A percentile compares a stretch with the other conserved stretches of the same genome.
phyloP scores from a whole-genome alignment of 2,797 vertebrate genomes.

The Lepus townsendii region DNA sequence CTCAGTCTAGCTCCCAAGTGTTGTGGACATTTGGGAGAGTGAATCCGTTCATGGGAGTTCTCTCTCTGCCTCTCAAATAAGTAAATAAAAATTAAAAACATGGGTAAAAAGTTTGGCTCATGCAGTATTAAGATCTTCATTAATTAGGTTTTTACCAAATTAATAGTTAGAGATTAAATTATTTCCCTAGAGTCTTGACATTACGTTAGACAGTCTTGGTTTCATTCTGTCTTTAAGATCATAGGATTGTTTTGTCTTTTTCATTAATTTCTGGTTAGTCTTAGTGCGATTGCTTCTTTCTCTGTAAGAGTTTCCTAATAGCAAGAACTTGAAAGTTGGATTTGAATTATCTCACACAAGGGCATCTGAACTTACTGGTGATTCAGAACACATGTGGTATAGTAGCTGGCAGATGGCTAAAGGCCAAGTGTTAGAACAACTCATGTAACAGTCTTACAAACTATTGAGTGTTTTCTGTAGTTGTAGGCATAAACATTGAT shows the following conservation, averaged over 20 bases:
- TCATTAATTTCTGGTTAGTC: slow-evolving; percentile 53
- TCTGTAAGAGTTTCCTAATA: slow-evolving; percentile 4
- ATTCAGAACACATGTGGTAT: slow-evolving; percentile 53
- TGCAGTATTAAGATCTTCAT: slow-evolving; percentile 40
- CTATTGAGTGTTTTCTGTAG: slow-evolving; percentile 58
- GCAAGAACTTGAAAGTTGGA: slow-evolving; percentile 39
- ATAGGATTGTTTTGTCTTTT: slow-evolving; percentile 45
- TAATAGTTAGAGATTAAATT: slow-evolving; percentile 46
- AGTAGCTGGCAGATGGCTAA: slow-evolving; percentile 56
- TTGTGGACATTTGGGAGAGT: too few species aligned
- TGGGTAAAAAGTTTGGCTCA: background rate
- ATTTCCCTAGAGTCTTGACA: slow-evolving; percentile 26
- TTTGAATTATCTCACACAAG: slow-evolving; percentile 45
- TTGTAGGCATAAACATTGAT: slow-evolving; percentile 61
- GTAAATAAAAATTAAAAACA: too few species aligned
- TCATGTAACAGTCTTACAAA: slow-evolving; percentile 28
- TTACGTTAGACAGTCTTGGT: slow-evolving; percentile 51
- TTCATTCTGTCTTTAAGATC: slow-evolving; percentile 58
- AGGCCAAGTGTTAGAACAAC: slow-evolving; percentile 57
- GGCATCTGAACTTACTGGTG: slow-evolving; percentile 58
- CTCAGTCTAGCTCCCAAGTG: too few species aligned
- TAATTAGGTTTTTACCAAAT: slow-evolving; percentile 57
- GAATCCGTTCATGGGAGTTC: too few species aligned
- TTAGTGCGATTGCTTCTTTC: slow-evolving; percentile 40
- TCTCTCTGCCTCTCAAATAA: too few species aligned